phyloP scores from a whole-genome alignment of 2,797 vertebrate species.

The Sebastes miniatus region DNA sequence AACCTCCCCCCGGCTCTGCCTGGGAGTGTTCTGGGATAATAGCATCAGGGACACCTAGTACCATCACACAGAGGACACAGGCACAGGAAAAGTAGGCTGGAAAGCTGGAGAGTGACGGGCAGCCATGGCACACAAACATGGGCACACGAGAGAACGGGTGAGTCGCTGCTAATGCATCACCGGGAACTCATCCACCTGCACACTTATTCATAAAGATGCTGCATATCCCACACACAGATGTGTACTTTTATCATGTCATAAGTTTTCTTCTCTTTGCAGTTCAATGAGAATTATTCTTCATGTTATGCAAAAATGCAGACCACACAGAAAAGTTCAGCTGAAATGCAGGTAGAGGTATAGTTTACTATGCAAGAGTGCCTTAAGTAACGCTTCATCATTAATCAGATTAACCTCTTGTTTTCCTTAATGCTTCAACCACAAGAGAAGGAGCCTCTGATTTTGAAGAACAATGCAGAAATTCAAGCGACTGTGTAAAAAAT shows the following conservation, averaged over 20 bases:
- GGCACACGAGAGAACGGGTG: slow-evolving; percentile 73
- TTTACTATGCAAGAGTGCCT: not conserved
- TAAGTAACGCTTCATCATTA: slow-evolving; percentile 27
- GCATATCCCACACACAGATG: slow-evolving; percentile 20
- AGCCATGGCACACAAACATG: slow-evolving; percentile 76
- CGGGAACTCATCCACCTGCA: not conserved
- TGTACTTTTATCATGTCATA: not conserved
- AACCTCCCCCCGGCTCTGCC: slow-evolving; percentile 75
- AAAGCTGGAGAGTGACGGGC: slow-evolving; percentile 50
- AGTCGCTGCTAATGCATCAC: slow-evolving; percentile 59
- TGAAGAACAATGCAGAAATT: not conserved
- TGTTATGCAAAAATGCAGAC: not conserved
- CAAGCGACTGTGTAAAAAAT: not conserved
- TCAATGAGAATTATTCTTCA: not conserved
- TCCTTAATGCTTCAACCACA: not conserved
- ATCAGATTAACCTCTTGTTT: slow-evolving; percentile 20
- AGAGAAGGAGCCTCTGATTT: not conserved
- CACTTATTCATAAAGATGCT: slow-evolving; percentile 21
- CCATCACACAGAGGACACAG: slow-evolving; percentile 73
- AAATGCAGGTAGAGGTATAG: not conserved
- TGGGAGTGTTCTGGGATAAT: slow-evolving; percentile 81
- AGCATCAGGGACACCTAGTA: slow-evolving; percentile 78
- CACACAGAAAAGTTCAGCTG: not conserved
- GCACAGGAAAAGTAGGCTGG: slow-evolving; percentile 58
- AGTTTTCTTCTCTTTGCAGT: slow-evolving; percentile 20